phyloP scores from a whole-genome alignment of 2,113 vertebrate genomes.

The Blennius ocellaris region DNA sequence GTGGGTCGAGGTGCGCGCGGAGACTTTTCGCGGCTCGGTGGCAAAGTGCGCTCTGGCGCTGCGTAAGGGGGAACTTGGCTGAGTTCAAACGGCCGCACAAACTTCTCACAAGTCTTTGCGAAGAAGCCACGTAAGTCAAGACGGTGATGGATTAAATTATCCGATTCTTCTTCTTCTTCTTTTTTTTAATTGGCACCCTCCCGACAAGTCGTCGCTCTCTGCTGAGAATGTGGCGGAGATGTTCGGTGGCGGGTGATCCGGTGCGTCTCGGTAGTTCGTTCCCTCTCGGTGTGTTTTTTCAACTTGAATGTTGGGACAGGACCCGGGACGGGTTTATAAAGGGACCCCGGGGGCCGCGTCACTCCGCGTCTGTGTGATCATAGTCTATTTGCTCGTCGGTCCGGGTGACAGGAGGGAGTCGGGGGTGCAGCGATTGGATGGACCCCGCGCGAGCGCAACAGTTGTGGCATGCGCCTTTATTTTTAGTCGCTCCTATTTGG shows the following conservation, averaged over 20 bases:
- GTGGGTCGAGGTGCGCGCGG: slow-evolving; percentile 63
- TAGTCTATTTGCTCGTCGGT: slow-evolving; percentile 79
- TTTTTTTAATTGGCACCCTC: slow-evolving; percentile 77
- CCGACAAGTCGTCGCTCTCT: slow-evolving; percentile 62
- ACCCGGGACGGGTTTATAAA: slow-evolving; percentile 77
- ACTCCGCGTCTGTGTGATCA: slow-evolving; percentile 83
- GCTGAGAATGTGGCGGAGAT: slow-evolving; percentile 38
- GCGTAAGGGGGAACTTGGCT: slow-evolving; percentile 50
- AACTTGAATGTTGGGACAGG: slow-evolving; percentile 64
- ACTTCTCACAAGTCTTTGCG: slow-evolving; percentile 70
- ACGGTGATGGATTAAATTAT: slow-evolving; percentile 73
- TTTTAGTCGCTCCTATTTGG: slow-evolving; percentile 83
- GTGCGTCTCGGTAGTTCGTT: slow-evolving; percentile 44
- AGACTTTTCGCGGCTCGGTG: slow-evolving; percentile 70
- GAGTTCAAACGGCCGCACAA: slow-evolving; percentile 48
- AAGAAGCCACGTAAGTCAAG: slow-evolving; percentile 69
- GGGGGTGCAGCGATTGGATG: slow-evolving; percentile 75
- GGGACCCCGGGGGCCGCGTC: slow-evolving; percentile 80
- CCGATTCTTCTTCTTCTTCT: slow-evolving; percentile 34
- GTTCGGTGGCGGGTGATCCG: slow-evolving; percentile 51
- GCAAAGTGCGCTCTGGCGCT: slow-evolving; percentile 62
- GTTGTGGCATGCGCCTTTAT: slow-evolving; percentile 78
- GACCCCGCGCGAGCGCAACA: slow-evolving; percentile 63
- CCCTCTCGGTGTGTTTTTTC: slow-evolving; percentile 29
- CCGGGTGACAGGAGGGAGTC: slow-evolving; percentile 59